Conservation (phyloP, 2,797 vertebrate genomes). For the Hemitrygon akajei region DNA sequence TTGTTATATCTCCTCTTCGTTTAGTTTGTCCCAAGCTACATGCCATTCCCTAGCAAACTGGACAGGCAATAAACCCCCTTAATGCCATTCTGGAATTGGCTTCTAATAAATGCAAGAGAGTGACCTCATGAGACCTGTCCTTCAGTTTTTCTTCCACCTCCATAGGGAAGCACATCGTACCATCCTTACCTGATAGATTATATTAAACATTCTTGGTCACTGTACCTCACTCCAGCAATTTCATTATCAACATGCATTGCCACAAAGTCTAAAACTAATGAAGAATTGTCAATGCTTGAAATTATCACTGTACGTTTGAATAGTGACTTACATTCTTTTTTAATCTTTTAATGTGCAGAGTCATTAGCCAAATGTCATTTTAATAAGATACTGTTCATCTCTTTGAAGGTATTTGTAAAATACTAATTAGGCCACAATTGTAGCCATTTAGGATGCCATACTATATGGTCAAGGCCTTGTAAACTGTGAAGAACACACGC, state of each 20-base stretch:
- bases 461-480: not conserved
- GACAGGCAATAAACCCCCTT: not conserved
- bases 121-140: not conserved
- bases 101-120: not conserved
- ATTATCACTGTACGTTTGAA: not conserved
- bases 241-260: not conserved
- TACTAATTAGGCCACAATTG: not conserved
- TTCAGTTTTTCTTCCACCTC: constrained; percentile 12
- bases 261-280: not conserved
- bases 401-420: not conserved
- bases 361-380: not conserved
- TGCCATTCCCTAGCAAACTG: constrained; percentile 5
- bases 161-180: not conserved
- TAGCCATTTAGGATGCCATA: not conserved
- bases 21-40: constrained; percentile 32
- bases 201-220: not conserved
- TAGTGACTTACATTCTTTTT: not conserved
- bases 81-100: constrained; percentile 25
- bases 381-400: not conserved
- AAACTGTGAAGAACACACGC: too few species aligned
- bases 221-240: not conserved
- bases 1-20: constrained; percentile 19
- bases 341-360: not conserved
- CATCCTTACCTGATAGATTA: not conserved
- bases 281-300: not conserved